Percentiles rank a stretch among this genome's conserved stretches.
Evolutionary conservation across 1,140 invertebrate genomes (phyloP).

Genomic region (Limonius californicus): DNA sequence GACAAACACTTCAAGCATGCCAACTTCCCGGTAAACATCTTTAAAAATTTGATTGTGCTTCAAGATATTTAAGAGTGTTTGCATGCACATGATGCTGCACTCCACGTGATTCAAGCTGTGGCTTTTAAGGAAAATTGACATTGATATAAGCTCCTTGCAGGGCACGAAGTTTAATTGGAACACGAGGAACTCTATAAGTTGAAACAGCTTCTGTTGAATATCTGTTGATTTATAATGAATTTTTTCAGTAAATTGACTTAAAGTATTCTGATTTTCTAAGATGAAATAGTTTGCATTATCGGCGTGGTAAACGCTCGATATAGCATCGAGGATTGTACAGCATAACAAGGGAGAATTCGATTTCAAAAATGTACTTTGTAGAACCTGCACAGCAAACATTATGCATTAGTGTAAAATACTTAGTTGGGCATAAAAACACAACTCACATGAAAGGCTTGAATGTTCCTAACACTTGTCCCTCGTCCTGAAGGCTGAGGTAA

Average conservation of each 20-base stretch:
- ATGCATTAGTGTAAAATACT: no score
- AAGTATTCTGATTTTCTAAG: conserved; percentile 90
- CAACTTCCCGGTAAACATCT: conserved; percentile 97
- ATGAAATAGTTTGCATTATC: conserved; percentile 99
- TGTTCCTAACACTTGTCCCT: conserved; percentile 86
- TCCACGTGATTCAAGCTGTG: conserved; percentile 64
- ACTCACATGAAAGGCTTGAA: conserved; percentile 87
- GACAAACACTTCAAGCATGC: conserved; percentile 94
- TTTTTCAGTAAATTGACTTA: conserved; percentile 94
- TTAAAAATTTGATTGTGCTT: conserved; percentile 91
- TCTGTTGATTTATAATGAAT: conserved; percentile 86
- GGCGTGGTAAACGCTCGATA: conserved; percentile 94
- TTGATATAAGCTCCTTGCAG: conserved; percentile 95
- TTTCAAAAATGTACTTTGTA: conserved; percentile 91
- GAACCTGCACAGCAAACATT: conserved; percentile 61
- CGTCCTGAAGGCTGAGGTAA: conserved; percentile 85
- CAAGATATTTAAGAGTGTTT: conserved; percentile 83
- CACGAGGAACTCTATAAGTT: conserved; percentile 92
- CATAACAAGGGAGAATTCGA: conserved; percentile 80
- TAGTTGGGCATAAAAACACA: neutral
- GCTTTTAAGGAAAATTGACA: conserved; percentile 88
- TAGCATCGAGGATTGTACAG: conserved; percentile 89
- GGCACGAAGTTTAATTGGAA: conserved; percentile 98
- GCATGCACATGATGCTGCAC: conserved; percentile 85
- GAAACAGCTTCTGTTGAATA: conserved; percentile 95